Conservation (phyloP, 2,113 vertebrate species). For the Prolemur simus region DNA sequence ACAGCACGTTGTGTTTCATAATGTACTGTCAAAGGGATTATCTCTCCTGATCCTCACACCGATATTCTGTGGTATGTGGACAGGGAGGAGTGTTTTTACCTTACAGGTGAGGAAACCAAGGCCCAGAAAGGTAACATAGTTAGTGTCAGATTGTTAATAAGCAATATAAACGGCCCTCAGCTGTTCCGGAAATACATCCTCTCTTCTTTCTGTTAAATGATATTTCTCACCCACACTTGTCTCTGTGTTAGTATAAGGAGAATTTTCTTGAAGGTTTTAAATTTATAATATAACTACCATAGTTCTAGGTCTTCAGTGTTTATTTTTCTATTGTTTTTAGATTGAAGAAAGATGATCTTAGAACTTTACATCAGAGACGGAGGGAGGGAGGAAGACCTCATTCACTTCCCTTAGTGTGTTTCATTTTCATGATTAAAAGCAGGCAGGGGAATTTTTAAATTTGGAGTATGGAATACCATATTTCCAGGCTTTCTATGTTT, state of each 20-base stretch:
- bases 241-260: neutral
- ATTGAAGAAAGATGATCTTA: neutral
- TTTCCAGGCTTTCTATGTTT: neutral
- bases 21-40: neutral
- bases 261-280: neutral
- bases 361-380: neutral
- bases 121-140: neutral
- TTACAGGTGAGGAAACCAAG: neutral
- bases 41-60: neutral
- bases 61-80: rapidly evolving
- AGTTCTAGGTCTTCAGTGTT: neutral
- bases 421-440: neutral
- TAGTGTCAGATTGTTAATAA: neutral
- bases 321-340: slow-evolving; percentile 8
- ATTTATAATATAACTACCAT: neutral
- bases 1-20: neutral
- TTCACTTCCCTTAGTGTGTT: neutral
- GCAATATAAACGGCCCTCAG: neutral
- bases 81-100: neutral
- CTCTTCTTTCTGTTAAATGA: neutral
- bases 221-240: neutral
- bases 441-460: neutral
- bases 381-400: neutral
- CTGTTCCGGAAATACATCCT: neutral
- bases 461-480: neutral